Percentiles rank a stretch among this genome's conserved stretches.
Evolutionary conservation across 2,888 invertebrate species (phyloP).

Genomic region (Archips xylosteana): DNA sequence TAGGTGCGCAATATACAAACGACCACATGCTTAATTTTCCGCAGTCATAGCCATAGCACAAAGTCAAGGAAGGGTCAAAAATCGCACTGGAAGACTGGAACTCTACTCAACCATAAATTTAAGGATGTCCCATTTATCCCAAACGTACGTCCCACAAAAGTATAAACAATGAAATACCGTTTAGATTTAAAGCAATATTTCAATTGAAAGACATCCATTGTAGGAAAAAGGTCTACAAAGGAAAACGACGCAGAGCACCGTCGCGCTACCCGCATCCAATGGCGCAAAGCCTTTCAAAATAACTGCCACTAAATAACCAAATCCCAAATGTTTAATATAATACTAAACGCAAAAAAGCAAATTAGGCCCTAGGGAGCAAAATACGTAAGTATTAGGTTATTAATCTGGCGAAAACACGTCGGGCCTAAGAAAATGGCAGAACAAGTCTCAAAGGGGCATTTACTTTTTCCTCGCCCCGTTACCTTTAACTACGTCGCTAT

Average conservation of each 20-base stretch:
- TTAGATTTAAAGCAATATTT: background rate
- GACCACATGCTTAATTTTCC: too few species aligned
- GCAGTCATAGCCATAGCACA: too few species aligned
- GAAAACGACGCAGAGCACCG: background rate
- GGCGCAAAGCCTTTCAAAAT: background rate
- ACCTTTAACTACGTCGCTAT: constrained; percentile 24
- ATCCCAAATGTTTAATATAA: constrained; percentile 16
- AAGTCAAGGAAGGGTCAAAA: background rate
- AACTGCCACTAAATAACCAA: constrained; percentile 13
- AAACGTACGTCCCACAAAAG: background rate
- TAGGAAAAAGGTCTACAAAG: background rate
- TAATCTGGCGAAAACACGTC: constrained; percentile 19
- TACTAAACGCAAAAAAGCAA: constrained; percentile 21
- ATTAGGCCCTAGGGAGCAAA: constrained; percentile 8
- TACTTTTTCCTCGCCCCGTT: constrained; percentile 24
- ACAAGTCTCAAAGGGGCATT: constrained; percentile 22
- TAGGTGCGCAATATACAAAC: too few species aligned
- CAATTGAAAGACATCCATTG: constrained; percentile 3
- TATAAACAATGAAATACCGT: background rate
- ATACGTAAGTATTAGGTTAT: constrained; percentile 14
- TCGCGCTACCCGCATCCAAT: background rate
- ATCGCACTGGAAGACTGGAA: background rate
- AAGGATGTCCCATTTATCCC: background rate
- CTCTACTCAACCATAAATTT: background rate
- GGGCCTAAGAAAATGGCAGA: constrained; percentile 13